Evolutionary conservation across 2,113 vertebrate genomes (phyloP), one percentile per base, ranked within the genome.

Genomic region (Naja naja): DNA sequence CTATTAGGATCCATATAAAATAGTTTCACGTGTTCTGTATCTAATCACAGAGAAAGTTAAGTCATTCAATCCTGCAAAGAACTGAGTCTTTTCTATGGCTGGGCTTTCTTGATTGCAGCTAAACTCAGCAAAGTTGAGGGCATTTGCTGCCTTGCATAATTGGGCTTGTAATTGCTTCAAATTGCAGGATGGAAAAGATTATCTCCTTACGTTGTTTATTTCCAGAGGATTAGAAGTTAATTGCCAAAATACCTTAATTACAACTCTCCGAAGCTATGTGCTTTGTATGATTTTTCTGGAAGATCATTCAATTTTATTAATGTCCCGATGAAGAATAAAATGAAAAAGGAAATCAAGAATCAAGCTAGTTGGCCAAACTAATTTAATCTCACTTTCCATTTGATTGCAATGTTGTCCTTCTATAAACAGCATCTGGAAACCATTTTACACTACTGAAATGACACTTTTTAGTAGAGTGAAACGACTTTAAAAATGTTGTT

Each of bases 201-300:
- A 49, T 60, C 25, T 93, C 94, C 93, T 55, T 93, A 87, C 47
- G 39, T 92, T 93, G 55, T 81, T 89, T 95, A 93, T 89, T 39
- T 92, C 94, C 88, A 92, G 94, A 47, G 54, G 54, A 92, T 93
- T 89, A 43, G 45, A 95, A 91, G 85, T 22, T 93, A 92, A 94
- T 88, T 94, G 74, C 5, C 92, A 95, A 92, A 94, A 93, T 89
- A 91, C 64, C 90, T 94, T 47, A 89, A 12, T 0, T 47, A 92
- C 88, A 93, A 88, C 81, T 93, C 88, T 88, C 86, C 89, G 86
- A 86, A 91, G 5, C 20, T 55, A 8, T 93, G 93, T 45, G 30
- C 89, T 81, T 93, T 93, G 69, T 91, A 94, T 89, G 45, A 56
- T 94, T 94, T 94, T 93, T 93, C 93, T 43, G 69, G 94, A 90